These are phyloP conservation scores for Sturmia bella DNA, from an alignment of 2,888 invertebrate genomes.

Conservation along the genomic window DNA sequence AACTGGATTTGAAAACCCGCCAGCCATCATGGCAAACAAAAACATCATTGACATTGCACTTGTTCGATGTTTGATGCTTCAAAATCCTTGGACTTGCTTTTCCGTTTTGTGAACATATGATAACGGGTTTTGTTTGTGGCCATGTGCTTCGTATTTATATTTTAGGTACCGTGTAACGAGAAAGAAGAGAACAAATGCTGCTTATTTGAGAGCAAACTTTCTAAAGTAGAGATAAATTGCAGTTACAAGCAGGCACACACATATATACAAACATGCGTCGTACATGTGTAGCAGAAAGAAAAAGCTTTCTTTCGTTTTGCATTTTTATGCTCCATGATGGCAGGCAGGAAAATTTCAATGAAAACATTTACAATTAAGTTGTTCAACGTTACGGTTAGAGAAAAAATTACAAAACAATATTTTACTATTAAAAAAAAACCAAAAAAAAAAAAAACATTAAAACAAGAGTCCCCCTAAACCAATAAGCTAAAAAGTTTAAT, in stretches of 20 bases:
- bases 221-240: background rate
- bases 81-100: constrained; percentile 57
- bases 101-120: background rate
- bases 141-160: constrained; percentile 41
- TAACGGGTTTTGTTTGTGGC: constrained; percentile 1
- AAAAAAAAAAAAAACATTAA: constrained; percentile 23
- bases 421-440: background rate
- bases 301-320: constrained; percentile 50
- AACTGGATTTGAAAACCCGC: constrained; percentile 23
- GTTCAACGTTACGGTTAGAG: constrained; percentile 71
- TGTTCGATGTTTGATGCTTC: constrained; percentile 46
- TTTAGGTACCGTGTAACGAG: background rate
- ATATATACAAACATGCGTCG: no score
- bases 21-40: constrained; percentile 42
- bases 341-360: constrained; percentile 54
- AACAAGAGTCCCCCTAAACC: no score
- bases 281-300: background rate
- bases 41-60: constrained; percentile 67
- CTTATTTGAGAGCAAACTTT: background rate
- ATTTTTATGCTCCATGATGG: constrained; percentile 42
- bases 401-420: constrained; percentile 39
- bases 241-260: no score
- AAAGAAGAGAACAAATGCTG: constrained; percentile 30
- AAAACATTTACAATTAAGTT: constrained; percentile 72
- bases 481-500: no score